Evolutionary conservation across 2,888 invertebrate species (phyloP), one percentile per base, ranked within the genome.

Genomic region (Drymonia ruficornis): DNA sequence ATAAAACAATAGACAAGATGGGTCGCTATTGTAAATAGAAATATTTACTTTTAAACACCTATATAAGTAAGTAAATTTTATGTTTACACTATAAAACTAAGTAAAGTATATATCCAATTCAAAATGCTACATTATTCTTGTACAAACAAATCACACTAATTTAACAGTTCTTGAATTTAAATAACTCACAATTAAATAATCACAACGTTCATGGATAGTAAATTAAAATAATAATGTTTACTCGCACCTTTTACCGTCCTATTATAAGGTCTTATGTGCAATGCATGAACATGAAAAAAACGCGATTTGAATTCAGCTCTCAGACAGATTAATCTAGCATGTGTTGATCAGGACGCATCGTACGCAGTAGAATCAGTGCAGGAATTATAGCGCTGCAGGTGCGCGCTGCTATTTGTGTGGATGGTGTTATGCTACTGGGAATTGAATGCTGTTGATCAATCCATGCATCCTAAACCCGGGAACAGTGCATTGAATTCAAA

Each of bases 321-420:
- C 79, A 76, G 74, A 78, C 78, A 82, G 80, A 83, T 81, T 82
- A 82, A 80, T 78, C 74, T 76, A 71, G 72, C 81, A 76, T 83
- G 77, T 67, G 67, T 61, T 53, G 76, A 84, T 83, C 79, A 73
- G 78, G 61, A 65, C 64, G 70, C 68, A 73, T 80, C 75, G 74
- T 68, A 70, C 68, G 58, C 62, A 61, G 75, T 64, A 64, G 78
- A 83, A 78, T 80, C 78, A 73, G 74, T 70, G 75, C 71, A 69
- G 62, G 68, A 74, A 74, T 73, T 74, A 71, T 73, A 69, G 75
- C 65, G 57, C 48, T 53, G 52, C 55, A 71, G 64, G 69, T 71
- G 67, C 67, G 65, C 57, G 64, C 64, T 65, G 67, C 70, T 68
- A 84, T 86, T 80, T 80, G 74, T 77, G 79, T 76, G 72, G 74